Percentiles rank a stretch among this genome's conserved stretches.
Conservation (phyloP, 2,888 invertebrate species). For the Drosophila trichaetosa region DNA sequence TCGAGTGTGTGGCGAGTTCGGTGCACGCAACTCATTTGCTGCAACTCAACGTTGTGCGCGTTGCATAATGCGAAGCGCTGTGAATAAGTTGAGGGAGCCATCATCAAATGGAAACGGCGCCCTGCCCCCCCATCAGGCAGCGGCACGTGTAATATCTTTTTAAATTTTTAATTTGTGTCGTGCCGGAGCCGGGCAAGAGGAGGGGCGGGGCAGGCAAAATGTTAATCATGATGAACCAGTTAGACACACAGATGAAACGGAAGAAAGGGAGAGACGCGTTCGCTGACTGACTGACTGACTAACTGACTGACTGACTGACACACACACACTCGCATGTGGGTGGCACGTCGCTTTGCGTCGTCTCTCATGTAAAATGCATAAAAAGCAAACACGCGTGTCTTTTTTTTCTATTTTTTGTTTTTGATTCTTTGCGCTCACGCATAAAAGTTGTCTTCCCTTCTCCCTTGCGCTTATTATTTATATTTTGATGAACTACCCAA, state of each 20-base stretch:
- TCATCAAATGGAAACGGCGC: background rate
- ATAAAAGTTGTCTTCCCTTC: conserved; percentile 39
- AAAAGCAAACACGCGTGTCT: conserved; percentile 64
- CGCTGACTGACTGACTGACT: conserved; percentile 32
- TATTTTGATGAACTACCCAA: conserved; percentile 2
- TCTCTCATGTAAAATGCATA: conserved; percentile 67
- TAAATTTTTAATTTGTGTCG: conserved; percentile 68
- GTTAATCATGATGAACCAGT: conserved; percentile 79
- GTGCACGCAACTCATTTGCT: background rate
- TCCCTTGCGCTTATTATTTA: background rate
- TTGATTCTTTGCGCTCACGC: conserved; percentile 44
- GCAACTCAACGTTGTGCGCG: conserved; percentile 17
- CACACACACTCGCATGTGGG: conserved; percentile 5
- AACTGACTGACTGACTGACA: background rate
- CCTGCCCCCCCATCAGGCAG: background rate
- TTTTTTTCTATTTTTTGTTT: background rate
- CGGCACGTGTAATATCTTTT: conserved; percentile 48
- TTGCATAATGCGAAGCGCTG: conserved; percentile 31
- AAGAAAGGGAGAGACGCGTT: background rate
- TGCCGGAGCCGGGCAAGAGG: background rate
- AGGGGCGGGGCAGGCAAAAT: conserved; percentile 20
- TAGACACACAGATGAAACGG: conserved; percentile 31
- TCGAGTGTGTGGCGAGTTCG: conserved; percentile 6
- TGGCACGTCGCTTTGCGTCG: conserved; percentile 31
- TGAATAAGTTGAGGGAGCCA: conserved; percentile 23